Evolutionary conservation across 2,888 invertebrate species (phyloP), one percentile per base, ranked within the genome.

Genomic region (Peribatodes rhomboidaria): DNA sequence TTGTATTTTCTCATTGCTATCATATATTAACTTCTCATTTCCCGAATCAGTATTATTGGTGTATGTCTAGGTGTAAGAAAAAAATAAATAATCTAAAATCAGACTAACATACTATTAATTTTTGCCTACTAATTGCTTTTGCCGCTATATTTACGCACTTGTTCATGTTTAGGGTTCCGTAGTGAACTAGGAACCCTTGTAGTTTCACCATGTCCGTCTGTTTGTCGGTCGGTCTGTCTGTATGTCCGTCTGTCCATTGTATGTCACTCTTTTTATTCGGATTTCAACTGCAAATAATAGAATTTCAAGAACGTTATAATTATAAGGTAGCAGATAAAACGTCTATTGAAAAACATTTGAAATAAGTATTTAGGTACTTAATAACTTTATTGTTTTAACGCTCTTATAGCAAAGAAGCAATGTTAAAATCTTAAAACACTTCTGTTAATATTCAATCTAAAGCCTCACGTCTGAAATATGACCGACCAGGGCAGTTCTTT

Each of bases 401-500:
- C 49, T 49, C 61, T 55, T 55, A 61, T 10, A 54, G 31, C 16
- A 54, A 61, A 41, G 1, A 54, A 39, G 39, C 11, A 16, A 59
- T 20, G 35, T 31, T 16, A 55, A 35, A 52, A 58, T 50, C 20
- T 47, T 39, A 49, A 2, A 27, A 10, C 10, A 2, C 33, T 18
- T 37, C 37, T 37, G 13, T 1, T 22, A 46, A 22, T 46, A 2
- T 20, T 41, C 10, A 37, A n/a, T 37, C 37, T 37, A 11, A 49
- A 59, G 6, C 39, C 72, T 76, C 20, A 85, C 72, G 81, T 80
- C 39, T 88, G 83, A 65, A 92, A 92, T 57, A 92, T 88, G 4
- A 90, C 92, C 1, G 92, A 90, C 92, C 92, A 92, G 0, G 92
- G 92, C 56, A 92, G 66, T 49, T 84, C 86, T 13, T 75, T 86